Conservation (phyloP, 2,888 invertebrate species). For the Sipha maydis region DNA sequence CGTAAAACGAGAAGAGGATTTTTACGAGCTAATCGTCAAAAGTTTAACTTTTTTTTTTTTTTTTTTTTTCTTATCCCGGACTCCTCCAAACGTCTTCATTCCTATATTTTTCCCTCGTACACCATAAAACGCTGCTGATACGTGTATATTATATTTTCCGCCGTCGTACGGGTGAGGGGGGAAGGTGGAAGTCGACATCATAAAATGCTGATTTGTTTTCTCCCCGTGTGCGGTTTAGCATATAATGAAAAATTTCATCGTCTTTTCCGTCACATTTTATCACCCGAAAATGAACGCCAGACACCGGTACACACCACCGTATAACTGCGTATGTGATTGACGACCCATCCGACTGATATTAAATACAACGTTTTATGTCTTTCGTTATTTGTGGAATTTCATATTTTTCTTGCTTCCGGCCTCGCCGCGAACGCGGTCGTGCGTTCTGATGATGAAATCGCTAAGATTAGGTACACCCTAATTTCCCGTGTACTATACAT, state of each 20-base stretch:
- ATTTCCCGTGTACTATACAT: not conserved
- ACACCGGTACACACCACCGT: not conserved
- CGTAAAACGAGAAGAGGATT: conserved; percentile 46
- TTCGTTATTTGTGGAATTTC: not conserved
- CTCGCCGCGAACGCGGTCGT: not conserved
- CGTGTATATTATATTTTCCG: conserved; percentile 38
- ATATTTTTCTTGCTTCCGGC: not conserved
- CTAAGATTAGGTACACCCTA: not conserved
- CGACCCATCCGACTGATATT: conserved; percentile 31
- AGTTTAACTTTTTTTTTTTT: conserved; percentile 4
- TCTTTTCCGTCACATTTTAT: conserved; percentile 30
- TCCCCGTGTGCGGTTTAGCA: conserved; percentile 54
- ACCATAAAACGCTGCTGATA: conserved; percentile 39
- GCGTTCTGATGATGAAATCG: conserved; percentile 3
- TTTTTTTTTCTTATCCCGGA: conserved; percentile 19
- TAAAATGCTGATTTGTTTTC: conserved; percentile 61
- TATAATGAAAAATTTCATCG: conserved; percentile 54
- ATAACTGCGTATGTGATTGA: conserved; percentile 35
- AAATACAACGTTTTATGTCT: conserved; percentile 26
- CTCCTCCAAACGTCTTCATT: conserved; percentile 47
- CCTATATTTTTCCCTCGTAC: conserved; percentile 33
- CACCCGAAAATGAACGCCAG: conserved; percentile 51
- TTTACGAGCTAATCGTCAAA: conserved; percentile 60
- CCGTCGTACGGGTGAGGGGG: too few species aligned
- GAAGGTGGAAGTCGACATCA: not conserved